Evolutionary conservation across 1,140 invertebrate genomes (phyloP), one percentile per base, ranked within the genome.

Genomic region (Hycleus cichorii): DNA sequence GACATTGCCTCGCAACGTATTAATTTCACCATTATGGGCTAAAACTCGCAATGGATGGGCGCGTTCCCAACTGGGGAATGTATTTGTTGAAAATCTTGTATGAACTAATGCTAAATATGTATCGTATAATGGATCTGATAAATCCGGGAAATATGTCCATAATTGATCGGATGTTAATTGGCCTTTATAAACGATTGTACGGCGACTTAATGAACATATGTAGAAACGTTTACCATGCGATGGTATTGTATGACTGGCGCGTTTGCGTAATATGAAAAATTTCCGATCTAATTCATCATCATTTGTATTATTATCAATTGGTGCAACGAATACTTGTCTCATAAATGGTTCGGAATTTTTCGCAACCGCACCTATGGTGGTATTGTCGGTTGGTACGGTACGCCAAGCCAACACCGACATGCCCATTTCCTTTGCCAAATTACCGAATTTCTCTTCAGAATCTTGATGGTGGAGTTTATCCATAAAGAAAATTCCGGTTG

Each of bases 21-120:
- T 99, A 71, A 99, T 99, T 80, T 99, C 97, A 47, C 97, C 97
- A 80, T 99, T 99, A 77, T 99, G 97, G 58, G 96, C 96, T 54
- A 99, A 77, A 56, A 95, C 84, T 73, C 95, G 87, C 68, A 98
- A 80, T n/a, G 97, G 97, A 79, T 99, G 97, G 9, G 97, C 95
- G 68, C 96, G 83, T 75, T 98, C 96, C 97, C 97, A 99, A 71
- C 90, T 96, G 4, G 97, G 97, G 70, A 98, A 98, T 12, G 97
- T 99, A 76, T 99, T 99, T 46, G 97, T 99, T 2, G 95, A 98
- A 78, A 99, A 99, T 59, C 83, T 64, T 12, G 95, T 97, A 73
- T 99, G 97, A 1, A 99, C 94, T 68, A 99, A 75, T 24, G 96
- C 93, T 68, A 99, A 70, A 72, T 98, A 97, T 0, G 95, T 96